Evolutionary conservation across 2,113 vertebrate genomes (phyloP).

Genomic region (Uropsilus gracilis): DNA sequence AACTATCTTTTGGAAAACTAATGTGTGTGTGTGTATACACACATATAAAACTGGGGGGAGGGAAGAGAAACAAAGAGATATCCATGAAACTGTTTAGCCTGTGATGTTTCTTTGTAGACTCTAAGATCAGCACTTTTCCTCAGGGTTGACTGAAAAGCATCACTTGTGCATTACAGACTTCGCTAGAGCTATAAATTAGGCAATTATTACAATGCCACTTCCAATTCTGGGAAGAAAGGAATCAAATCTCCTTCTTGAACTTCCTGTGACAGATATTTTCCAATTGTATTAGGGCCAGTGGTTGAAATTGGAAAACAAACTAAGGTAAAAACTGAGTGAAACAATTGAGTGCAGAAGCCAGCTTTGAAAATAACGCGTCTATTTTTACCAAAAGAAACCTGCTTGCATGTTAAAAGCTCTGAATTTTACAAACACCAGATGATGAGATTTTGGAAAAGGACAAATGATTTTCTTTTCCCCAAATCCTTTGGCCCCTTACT

Average conservation of each 20-base stretch:
- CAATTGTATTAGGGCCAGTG: neutral
- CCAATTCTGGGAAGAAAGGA: neutral
- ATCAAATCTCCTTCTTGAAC: neutral
- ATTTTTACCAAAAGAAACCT: slow-evolving; percentile 54
- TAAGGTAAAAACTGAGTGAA: neutral
- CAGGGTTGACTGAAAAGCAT: rapidly evolving
- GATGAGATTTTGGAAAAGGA: neutral
- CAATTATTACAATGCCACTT: neutral
- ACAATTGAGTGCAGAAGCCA: neutral
- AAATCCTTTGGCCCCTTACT: neutral
- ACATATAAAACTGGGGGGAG: neutral
- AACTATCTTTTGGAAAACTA: neutral
- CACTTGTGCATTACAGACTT: neutral
- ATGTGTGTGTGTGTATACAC: too few species aligned
- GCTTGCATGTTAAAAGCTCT: slow-evolving; percentile 13
- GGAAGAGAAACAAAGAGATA: neutral
- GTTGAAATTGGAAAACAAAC: neutral
- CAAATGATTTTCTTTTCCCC: neutral
- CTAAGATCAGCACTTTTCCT: neutral
- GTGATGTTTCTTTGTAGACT: neutral
- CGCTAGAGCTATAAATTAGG: neutral
- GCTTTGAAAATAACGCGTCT: neutral
- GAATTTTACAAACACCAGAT: slow-evolving; percentile 25
- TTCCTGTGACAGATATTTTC: neutral
- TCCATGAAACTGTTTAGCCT: neutral